Evolutionary conservation across 2,113 vertebrate species (phyloP).

Genomic region (Geococcyx californianus): DNA sequence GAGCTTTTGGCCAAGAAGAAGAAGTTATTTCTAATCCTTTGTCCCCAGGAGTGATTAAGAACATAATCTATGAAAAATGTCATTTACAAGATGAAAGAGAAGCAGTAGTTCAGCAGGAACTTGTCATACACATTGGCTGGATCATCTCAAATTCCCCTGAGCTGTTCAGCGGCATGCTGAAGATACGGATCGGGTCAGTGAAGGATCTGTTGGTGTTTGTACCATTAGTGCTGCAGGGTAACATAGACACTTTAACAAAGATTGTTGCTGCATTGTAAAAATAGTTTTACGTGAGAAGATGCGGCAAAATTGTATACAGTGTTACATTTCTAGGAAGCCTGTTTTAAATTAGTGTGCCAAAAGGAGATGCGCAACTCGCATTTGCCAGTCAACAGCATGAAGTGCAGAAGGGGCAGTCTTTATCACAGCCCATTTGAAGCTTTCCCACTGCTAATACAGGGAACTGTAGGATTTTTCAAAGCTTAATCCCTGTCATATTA

Average conservation of each 20-base stretch:
- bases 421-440: not conserved
- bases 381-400: not conserved
- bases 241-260: not conserved
- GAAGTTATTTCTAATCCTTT: slow-evolving; percentile 97
- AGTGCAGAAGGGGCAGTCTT: not conserved
- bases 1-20: slow-evolving; percentile 94
- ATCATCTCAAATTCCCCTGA: slow-evolving; percentile 96
- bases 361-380: not conserved
- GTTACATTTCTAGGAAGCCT: not conserved
- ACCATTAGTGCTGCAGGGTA: not conserved
- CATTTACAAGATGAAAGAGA: slow-evolving; percentile 86
- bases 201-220: not conserved
- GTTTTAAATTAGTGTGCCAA: not conserved
- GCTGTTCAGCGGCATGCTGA: slow-evolving; percentile 96
- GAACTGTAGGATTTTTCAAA: not conserved
- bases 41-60: slow-evolving; percentile 92
- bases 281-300: not conserved
- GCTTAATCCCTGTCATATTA: not conserved
- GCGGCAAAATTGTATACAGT: not conserved
- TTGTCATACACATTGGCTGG: slow-evolving; percentile 98
- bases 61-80: slow-evolving; percentile 93
- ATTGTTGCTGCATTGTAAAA: not conserved
- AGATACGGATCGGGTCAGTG: slow-evolving; percentile 93
- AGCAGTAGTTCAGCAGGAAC: slow-evolving; percentile 94
- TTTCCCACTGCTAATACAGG: not conserved